Conservation (phyloP, 2,888 invertebrate species). For the Euzetes globulus region DNA sequence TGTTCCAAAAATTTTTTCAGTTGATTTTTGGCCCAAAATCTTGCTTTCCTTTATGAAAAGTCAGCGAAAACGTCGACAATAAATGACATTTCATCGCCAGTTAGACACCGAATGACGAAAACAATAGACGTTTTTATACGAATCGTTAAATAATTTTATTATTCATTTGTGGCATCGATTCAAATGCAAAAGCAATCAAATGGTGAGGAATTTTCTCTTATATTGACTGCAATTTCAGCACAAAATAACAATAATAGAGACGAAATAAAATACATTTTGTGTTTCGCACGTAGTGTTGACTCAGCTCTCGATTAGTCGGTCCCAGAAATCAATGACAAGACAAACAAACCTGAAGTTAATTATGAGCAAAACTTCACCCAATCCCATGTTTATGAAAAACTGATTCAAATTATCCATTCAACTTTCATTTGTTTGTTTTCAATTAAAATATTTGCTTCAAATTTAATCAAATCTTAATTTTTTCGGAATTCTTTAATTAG, state of each 20-base stretch:
- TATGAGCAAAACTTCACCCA: background rate
- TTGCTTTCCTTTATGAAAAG: background rate
- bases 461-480: too few relatives aligned
- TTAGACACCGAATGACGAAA: background rate
- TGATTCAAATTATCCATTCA: too few relatives aligned
- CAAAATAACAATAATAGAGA: constrained; percentile 1
- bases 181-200: background rate
- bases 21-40: background rate
- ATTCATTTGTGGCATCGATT: background rate
- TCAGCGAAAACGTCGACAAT: background rate
- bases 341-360: background rate
- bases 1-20: background rate
- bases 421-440: too few relatives aligned
- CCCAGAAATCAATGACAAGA: background rate
- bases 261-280: background rate
- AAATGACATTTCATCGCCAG: too few relatives aligned
- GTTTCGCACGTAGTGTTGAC: constrained; percentile 7
- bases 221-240: background rate
- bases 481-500: too few relatives aligned
- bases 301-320: constrained; percentile 4
- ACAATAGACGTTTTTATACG: background rate
- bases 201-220: background rate
- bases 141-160: constrained; percentile 1
- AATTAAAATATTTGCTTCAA: too few relatives aligned
- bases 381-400: too few relatives aligned